phyloP scores from a whole-genome alignment of 2,888 invertebrate species.

The Drosophila birchii region DNA sequence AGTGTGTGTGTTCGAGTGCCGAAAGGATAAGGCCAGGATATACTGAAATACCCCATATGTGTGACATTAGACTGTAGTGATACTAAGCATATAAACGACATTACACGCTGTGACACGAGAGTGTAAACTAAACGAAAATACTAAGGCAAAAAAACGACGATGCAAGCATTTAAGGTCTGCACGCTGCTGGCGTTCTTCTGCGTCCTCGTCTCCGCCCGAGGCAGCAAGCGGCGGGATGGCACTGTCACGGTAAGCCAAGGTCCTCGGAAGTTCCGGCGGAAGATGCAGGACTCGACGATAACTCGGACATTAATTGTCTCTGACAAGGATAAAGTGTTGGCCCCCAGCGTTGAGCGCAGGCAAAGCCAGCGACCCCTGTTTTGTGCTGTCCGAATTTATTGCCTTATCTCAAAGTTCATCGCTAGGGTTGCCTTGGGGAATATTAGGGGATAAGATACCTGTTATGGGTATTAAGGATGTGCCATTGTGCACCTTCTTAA shows the following conservation, averaged over 20 bases:
- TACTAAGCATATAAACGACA: slow-evolving; percentile 36
- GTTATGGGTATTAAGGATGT: neutral
- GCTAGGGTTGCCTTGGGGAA: neutral
- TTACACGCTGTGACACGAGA: slow-evolving; percentile 31
- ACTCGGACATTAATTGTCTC: slow-evolving; percentile 17
- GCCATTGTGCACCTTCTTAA: neutral
- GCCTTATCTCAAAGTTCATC: slow-evolving; percentile 25
- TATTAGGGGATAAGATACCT: slow-evolving; percentile 8
- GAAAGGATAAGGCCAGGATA: slow-evolving; percentile 55
- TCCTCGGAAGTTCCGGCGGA: slow-evolving; percentile 2
- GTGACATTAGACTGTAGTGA: slow-evolving; percentile 32
- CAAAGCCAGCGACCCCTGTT: slow-evolving; percentile 6
- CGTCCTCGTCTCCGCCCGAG: slow-evolving; percentile 63
- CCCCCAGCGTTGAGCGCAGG: neutral
- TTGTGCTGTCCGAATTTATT: slow-evolving; percentile 11
- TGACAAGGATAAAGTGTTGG: slow-evolving; percentile 26
- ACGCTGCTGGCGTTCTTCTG: slow-evolving; percentile 66
- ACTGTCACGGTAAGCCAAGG: slow-evolving; percentile 80
- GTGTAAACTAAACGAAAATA: slow-evolving; percentile 17
- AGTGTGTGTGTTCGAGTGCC: slow-evolving; percentile 30
- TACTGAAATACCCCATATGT: slow-evolving; percentile 38
- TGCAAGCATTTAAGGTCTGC: slow-evolving; percentile 73
- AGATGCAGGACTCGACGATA: slow-evolving; percentile 6
- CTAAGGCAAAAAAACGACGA: slow-evolving; percentile 36
- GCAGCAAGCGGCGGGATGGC: slow-evolving; percentile 65